These are phyloP conservation scores for Diarsia dahlii DNA, from an alignment of 2,888 invertebrate genomes.

Conservation along the genomic window DNA sequence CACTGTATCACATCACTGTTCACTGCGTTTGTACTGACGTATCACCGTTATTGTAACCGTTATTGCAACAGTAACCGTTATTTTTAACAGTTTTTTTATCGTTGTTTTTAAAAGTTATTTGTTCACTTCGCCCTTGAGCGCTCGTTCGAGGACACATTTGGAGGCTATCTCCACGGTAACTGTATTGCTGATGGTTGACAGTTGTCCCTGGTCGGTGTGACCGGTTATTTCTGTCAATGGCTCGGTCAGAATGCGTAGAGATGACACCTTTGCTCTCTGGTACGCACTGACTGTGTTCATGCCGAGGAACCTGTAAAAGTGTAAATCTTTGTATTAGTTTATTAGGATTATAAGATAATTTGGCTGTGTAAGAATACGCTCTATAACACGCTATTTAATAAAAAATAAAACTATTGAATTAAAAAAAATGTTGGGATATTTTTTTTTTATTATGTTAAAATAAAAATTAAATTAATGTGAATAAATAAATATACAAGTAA, in stretches of 20 bases:
- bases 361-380: background rate
- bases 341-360: background rate
- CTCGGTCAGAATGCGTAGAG: constrained; percentile 93
- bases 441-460: background rate
- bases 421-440: background rate
- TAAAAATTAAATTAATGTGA: no score
- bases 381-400: no score
- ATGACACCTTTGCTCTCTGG: constrained; percentile 97
- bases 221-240: constrained; percentile 69
- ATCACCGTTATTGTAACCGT: constrained; percentile 51
- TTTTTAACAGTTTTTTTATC: constrained; percentile 25
- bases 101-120: constrained; percentile 61
- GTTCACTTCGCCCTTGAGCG: constrained; percentile 83
- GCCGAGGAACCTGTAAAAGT: constrained; percentile 93
- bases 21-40: constrained; percentile 68
- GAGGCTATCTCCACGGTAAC: constrained; percentile 88
- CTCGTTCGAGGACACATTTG: constrained; percentile 83
- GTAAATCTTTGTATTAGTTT: background rate
- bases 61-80: constrained; percentile 27
- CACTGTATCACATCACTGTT: constrained; percentile 68
- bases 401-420: no score
- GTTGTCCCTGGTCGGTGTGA: constrained; percentile 73
- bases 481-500: no score
- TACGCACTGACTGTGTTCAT: constrained; percentile 97
- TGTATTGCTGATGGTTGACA: constrained; percentile 87